A percentile compares a stretch with the other conserved stretches of the same genome.
Conservation (phyloP, 1,140 invertebrate species). For the Drosophila burlai region DNA sequence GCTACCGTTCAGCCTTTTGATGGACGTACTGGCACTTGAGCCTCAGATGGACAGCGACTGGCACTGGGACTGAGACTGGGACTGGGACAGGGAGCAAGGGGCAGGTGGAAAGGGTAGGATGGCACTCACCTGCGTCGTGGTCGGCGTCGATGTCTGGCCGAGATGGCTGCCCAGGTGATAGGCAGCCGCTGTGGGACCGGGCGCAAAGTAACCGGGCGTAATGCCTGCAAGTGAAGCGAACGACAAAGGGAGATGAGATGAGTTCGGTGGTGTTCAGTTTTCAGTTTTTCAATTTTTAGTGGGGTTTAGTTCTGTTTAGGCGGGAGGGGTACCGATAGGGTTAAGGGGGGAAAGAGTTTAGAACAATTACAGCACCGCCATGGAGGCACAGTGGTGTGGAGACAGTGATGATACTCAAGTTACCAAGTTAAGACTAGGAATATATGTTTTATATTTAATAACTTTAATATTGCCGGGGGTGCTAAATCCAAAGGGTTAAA, state of each 20-base stretch:
- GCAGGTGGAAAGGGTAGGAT: conserved; percentile 4
- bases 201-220: conserved; percentile 84
- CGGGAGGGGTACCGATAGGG: neutral
- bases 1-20: conserved; percentile 68
- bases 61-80: neutral
- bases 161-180: conserved; percentile 85
- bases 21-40: conserved; percentile 43
- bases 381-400: conserved; percentile 20
- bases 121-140: conserved; percentile 84
- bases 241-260: conserved; percentile 34
- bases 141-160: conserved; percentile 81
- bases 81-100: neutral
- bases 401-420: neutral
- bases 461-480: neutral
- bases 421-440: neutral
- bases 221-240: conserved; percentile 77
- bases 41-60: neutral
- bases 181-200: conserved; percentile 83
- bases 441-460: neutral
- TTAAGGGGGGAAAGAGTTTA: conserved; percentile 51
- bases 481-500: neutral
- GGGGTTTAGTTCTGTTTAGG: conserved; percentile 9
- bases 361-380: conserved; percentile 51
- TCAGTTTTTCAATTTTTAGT: neutral
- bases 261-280: conserved; percentile 9